Percentiles rank a stretch among this genome's conserved stretches.
Conservation (phyloP, 2,888 invertebrate genomes). For the Melieria picta region DNA sequence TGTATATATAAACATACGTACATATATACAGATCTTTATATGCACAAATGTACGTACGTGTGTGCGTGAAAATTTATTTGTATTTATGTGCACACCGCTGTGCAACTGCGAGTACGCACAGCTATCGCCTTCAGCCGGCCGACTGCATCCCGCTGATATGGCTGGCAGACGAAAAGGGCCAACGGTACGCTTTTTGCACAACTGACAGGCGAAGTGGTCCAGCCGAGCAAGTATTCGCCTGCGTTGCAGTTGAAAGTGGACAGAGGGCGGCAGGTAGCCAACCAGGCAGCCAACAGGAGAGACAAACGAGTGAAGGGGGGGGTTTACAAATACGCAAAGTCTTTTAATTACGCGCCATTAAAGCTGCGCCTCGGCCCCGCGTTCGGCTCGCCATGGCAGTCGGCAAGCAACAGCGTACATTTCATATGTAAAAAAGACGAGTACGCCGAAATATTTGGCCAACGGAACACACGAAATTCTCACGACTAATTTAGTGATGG, state of each 20-base stretch:
- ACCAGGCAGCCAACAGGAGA: neutral
- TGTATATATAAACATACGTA: conserved; percentile 3
- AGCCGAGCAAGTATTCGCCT: too few relatives aligned
- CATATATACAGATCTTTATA: neutral
- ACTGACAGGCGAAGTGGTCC: too few relatives aligned
- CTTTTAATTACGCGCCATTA: conserved; percentile 34
- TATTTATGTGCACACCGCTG: too few relatives aligned
- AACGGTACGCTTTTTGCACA: neutral
- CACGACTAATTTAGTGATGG: too few relatives aligned
- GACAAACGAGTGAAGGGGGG: neutral
- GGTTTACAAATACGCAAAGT: conserved; percentile 27
- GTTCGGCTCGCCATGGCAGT: too few relatives aligned
- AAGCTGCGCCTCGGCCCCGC: conserved; percentile 4
- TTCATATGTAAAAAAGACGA: too few relatives aligned
- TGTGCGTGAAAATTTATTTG: conserved; percentile 27
- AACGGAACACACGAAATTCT: too few relatives aligned
- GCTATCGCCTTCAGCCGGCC: neutral
- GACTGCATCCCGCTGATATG: neutral
- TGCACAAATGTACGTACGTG: conserved; percentile 3
- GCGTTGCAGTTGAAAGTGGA: neutral
- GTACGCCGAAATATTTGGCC: too few relatives aligned
- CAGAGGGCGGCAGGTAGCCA: neutral
- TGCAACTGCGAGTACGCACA: too few relatives aligned
- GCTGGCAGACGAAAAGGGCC: too few relatives aligned
- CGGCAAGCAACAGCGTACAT: too few relatives aligned